Evolutionary conservation across 2,113 vertebrate species (phyloP).

Genomic region (Prionailurus viverrinus): DNA sequence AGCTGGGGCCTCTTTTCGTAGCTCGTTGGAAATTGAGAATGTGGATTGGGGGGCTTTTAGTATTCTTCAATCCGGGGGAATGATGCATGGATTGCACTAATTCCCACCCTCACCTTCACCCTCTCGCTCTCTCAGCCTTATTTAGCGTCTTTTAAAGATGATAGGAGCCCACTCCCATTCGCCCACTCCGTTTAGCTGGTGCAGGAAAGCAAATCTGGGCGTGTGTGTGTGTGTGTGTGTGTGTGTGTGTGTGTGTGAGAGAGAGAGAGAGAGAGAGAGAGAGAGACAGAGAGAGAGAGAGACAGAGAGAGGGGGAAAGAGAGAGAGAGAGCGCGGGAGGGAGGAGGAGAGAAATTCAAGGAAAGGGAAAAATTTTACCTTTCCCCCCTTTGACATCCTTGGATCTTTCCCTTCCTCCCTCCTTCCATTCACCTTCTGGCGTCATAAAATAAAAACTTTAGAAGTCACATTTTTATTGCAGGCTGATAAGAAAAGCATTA

Average conservation of each 20-base stretch:
- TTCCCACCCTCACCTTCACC: neutral
- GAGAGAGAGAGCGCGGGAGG: neutral
- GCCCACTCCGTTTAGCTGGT: neutral
- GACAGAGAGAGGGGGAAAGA: neutral
- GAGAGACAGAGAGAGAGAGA: neutral
- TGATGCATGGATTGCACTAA: neutral
- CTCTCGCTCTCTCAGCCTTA: no score
- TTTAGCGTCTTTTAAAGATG: neutral
- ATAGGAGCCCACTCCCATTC: neutral
- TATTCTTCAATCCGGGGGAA: neutral
- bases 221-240: neutral
- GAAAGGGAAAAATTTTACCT: neutral
- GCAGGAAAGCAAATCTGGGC: neutral
- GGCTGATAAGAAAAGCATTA: neutral
- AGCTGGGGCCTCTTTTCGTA: neutral
- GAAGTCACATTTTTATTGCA: conserved; percentile 64
- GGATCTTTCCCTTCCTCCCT: neutral
- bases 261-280: neutral
- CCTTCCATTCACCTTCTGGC: conserved; percentile 52
- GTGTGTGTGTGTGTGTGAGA: neutral
- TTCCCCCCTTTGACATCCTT: neutral
- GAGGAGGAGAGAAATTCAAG: neutral
- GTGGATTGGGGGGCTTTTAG: neutral
- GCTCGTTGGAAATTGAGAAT: neutral
- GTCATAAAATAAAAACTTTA: conserved; percentile 75